Evolutionary conservation across 2,797 vertebrate species (phyloP).

Genomic region (Odontamblyopus rebecca): DNA sequence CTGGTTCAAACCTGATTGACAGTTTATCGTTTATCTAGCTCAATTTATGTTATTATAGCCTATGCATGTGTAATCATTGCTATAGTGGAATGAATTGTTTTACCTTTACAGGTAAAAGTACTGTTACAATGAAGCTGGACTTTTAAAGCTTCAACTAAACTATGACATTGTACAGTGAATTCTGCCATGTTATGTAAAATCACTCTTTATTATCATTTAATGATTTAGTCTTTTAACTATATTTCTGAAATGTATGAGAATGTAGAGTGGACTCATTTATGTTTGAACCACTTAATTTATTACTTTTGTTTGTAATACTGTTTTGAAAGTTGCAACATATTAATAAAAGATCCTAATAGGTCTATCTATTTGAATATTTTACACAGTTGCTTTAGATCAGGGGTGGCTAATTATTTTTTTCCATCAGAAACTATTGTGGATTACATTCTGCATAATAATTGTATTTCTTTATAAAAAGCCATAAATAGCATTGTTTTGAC

Average conservation of each 20-base stretch:
- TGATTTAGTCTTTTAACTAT: slow-evolving; percentile 37
- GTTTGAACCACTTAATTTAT: slow-evolving; percentile 75
- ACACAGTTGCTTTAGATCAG: no score
- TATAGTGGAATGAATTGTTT: slow-evolving; percentile 50
- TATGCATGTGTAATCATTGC: slow-evolving; percentile 62
- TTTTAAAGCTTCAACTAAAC: slow-evolving; percentile 28
- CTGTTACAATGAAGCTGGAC: slow-evolving; percentile 31
- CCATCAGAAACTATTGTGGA: no score
- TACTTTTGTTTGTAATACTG: slow-evolving; percentile 67
- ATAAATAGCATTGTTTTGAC: no score
- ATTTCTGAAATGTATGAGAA: slow-evolving; percentile 42
- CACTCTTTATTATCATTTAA: slow-evolving; percentile 19
- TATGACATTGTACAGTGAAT: slow-evolving; percentile 26
- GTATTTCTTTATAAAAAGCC: no score
- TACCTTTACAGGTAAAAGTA: slow-evolving; percentile 30
- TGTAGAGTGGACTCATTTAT: slow-evolving; percentile 61
- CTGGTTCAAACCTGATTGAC: slow-evolving; percentile 50
- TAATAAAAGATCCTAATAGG: slow-evolving; percentile 58
- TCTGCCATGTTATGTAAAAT: slow-evolving; percentile 36
- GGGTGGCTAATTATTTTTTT: no score
- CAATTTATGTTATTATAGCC: slow-evolving; percentile 42
- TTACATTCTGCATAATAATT: no score
- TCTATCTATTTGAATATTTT: background rate
- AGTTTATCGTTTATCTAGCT: slow-evolving; percentile 43
- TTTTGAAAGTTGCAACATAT: slow-evolving; percentile 55